Conservation (phyloP, 2,113 vertebrate genomes). For the Anhinga rufa region DNA sequence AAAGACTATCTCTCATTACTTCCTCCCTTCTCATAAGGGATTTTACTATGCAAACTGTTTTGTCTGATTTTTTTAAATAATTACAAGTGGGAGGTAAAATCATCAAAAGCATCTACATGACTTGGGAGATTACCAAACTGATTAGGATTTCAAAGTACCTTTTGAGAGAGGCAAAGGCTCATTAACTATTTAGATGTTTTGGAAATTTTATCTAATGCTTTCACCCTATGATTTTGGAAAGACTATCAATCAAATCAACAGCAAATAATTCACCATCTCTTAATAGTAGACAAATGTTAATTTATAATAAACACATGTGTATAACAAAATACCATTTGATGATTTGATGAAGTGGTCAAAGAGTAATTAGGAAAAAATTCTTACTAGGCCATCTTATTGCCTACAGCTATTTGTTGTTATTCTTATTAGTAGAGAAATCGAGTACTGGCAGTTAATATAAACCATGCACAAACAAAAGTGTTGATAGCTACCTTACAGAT, state of each 20-base stretch:
- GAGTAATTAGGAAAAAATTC: not conserved
- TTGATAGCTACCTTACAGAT: not conserved
- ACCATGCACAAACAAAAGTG: not conserved
- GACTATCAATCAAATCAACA: constrained; percentile 24
- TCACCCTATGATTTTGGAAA: not conserved
- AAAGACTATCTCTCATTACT: not conserved
- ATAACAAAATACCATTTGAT: not conserved
- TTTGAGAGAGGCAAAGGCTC: not conserved
- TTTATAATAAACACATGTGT: not conserved
- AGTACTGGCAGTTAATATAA: not conserved
- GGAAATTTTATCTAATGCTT: not conserved
- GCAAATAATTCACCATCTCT: constrained; percentile 27
- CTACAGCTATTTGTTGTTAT: not conserved
- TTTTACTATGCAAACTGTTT: not conserved
- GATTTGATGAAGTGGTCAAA: not conserved
- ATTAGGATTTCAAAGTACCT: not conserved
- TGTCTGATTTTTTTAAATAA: not conserved
- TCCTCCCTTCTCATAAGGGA: not conserved
- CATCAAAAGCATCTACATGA: not conserved
- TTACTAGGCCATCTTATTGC: not conserved
- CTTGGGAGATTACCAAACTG: not conserved
- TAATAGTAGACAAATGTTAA: constrained; percentile 24
- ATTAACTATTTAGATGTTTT: not conserved
- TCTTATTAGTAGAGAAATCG: not conserved
- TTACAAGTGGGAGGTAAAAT: not conserved